Evolutionary conservation across 2,113 vertebrate genomes (phyloP).

Genomic region (Ptyas mucosa): DNA sequence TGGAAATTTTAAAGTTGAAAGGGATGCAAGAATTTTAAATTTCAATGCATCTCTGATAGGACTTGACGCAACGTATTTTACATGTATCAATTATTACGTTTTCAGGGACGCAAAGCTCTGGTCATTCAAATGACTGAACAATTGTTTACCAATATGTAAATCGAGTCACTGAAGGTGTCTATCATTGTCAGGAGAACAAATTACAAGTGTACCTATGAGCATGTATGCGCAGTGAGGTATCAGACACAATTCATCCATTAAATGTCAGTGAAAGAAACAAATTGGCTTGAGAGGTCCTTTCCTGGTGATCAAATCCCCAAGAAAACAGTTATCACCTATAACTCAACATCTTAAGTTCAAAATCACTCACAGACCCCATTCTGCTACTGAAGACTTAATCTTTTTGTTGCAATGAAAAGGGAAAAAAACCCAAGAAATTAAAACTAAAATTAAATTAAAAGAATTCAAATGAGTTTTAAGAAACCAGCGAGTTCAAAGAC

Average conservation of each 20-base stretch:
- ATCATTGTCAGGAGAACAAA: not conserved
- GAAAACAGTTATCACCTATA: not conserved
- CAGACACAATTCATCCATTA: not conserved
- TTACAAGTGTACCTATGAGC: not conserved
- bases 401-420: not conserved
- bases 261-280: not conserved
- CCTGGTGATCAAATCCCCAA: not conserved
- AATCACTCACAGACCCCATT: not conserved
- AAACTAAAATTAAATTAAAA: not conserved
- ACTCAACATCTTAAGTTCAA: not conserved
- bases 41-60: not conserved
- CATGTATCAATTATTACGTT: not conserved
- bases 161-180: not conserved
- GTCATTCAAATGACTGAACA: not conserved
- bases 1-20: not conserved
- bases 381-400: not conserved
- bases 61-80: not conserved
- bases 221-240: not conserved
- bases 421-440: not conserved
- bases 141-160: not conserved
- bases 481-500: not conserved
- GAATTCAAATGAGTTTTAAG: not conserved
- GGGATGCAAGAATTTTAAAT: not conserved
- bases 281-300: not conserved
- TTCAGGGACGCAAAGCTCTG: not conserved